phyloP scores from a whole-genome alignment of 2,888 invertebrate genomes.

The Lepidocyrtoides sp. region DNA sequence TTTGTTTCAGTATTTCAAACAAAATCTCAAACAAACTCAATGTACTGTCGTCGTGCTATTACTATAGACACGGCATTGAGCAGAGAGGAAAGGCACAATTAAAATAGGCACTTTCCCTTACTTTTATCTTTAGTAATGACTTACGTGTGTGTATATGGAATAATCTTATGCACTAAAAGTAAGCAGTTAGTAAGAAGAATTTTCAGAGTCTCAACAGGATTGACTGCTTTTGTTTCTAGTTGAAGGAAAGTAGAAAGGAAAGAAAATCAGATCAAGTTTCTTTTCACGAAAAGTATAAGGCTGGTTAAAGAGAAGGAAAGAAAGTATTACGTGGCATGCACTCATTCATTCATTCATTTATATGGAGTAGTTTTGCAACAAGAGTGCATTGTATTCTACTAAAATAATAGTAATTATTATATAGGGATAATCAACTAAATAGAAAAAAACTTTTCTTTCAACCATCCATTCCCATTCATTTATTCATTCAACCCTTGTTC shows the following conservation, averaged over 20 bases:
- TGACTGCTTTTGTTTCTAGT: slow-evolving; percentile 10
- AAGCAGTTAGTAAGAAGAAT: background rate
- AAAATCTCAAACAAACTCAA: background rate
- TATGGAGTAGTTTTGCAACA: background rate
- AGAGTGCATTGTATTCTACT: slow-evolving; percentile 35
- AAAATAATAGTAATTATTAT: background rate
- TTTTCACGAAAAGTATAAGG: background rate
- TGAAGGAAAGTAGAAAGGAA: background rate
- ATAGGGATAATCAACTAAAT: slow-evolving; percentile 17
- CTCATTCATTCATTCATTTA: background rate
- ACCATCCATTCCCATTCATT: background rate
- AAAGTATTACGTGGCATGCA: slow-evolving; percentile 22
- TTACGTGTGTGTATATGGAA: background rate
- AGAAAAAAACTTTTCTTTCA: background rate
- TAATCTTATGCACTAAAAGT: background rate
- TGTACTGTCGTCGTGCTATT: too few relatives aligned
- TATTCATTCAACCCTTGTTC: background rate
- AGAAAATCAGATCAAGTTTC: slow-evolving; percentile 35
- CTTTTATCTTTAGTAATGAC: background rate
- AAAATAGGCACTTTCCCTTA: slow-evolving; percentile 16
- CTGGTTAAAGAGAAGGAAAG: background rate
- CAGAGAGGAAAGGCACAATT: slow-evolving; percentile 36
- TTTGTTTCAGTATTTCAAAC: too few relatives aligned
- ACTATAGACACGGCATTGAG: too few relatives aligned
- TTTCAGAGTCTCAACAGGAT: background rate